These are phyloP conservation scores for Conger conger DNA, from an alignment of 2,113 vertebrate genomes.

Conservation along the genomic window DNA sequence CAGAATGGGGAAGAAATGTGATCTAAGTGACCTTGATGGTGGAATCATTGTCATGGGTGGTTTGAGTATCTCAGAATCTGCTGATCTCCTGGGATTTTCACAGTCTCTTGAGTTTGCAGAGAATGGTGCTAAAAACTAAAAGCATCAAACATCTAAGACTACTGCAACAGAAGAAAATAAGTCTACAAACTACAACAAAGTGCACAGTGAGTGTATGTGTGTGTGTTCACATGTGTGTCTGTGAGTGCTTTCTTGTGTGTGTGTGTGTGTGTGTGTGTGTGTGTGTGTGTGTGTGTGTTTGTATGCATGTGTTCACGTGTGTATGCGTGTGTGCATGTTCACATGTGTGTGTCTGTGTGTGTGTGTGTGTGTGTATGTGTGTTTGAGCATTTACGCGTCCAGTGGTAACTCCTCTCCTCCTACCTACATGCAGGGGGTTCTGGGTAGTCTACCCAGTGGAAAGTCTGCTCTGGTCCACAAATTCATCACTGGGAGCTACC, in stretches of 20 bases:
- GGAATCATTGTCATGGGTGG: no score
- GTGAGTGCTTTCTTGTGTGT: background rate
- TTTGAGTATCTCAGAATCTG: no score
- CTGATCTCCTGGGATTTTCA: no score
- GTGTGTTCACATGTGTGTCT: background rate
- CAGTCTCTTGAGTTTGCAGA: no score
- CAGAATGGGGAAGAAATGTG: no score
- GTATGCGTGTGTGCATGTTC: background rate
- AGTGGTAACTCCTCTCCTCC: constrained; percentile 14
- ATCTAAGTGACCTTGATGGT: no score
- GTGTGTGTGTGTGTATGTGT: background rate
- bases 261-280: background rate
- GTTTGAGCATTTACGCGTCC: background rate
- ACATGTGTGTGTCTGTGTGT: background rate
- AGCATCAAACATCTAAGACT: no score
- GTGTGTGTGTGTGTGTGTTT: background rate
- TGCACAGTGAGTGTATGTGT: no score
- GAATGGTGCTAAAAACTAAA: no score
- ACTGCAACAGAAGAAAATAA: no score
- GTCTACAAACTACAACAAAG: no score
- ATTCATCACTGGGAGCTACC: constrained; percentile 90
- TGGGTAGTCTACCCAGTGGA: constrained; percentile 85
- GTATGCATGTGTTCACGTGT: background rate
- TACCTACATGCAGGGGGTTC: constrained; percentile 74
- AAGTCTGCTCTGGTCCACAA: constrained; percentile 89